phyloP scores from a whole-genome alignment of 2,113 vertebrate genomes.

The Colistium nudipinnis region DNA sequence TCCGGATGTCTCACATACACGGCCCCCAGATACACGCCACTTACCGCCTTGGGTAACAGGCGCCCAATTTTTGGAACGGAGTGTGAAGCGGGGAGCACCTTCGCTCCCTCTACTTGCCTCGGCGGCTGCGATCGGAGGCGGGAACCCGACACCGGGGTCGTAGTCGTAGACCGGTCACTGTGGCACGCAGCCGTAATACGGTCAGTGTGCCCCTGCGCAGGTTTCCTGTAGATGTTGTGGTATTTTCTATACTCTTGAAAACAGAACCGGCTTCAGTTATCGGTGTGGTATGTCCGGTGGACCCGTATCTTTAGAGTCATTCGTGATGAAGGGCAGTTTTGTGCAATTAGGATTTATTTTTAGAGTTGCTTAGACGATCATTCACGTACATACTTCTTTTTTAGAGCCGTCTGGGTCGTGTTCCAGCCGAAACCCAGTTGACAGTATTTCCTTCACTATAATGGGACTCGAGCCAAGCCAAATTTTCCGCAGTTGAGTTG shows the following conservation, averaged over 20 bases:
- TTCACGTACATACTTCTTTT: slow-evolving; percentile 4
- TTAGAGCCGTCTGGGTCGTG: slow-evolving; percentile 11
- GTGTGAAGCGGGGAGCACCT: slow-evolving; percentile 32
- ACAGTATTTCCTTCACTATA: slow-evolving; percentile 18
- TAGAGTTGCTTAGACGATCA: slow-evolving; percentile 7
- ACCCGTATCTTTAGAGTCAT: slow-evolving; percentile 26
- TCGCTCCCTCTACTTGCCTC: slow-evolving; percentile 33
- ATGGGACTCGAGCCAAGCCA: slow-evolving; percentile 49
- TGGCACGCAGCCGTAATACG: slow-evolving; percentile 35
- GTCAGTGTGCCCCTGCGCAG: slow-evolving; percentile 32
- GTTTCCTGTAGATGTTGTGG: slow-evolving; percentile 15
- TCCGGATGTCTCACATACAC: slow-evolving; percentile 53
- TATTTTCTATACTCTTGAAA: slow-evolving; percentile 21
- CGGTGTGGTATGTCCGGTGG: not conserved
- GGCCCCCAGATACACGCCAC: slow-evolving; percentile 33
- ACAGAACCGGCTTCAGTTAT: slow-evolving; percentile 6
- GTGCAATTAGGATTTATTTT: slow-evolving; percentile 45
- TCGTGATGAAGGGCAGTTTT: slow-evolving; percentile 36
- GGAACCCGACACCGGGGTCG: slow-evolving; percentile 26
- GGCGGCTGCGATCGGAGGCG: slow-evolving; percentile 24
- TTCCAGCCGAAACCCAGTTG: slow-evolving; percentile 10
- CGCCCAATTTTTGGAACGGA: slow-evolving; percentile 41
- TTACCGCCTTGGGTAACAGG: slow-evolving; percentile 20
- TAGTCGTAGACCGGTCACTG: slow-evolving; percentile 22
- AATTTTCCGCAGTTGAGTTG: slow-evolving; percentile 25